Conservation (phyloP, 2,888 invertebrate genomes). For the Biston betularia region DNA sequence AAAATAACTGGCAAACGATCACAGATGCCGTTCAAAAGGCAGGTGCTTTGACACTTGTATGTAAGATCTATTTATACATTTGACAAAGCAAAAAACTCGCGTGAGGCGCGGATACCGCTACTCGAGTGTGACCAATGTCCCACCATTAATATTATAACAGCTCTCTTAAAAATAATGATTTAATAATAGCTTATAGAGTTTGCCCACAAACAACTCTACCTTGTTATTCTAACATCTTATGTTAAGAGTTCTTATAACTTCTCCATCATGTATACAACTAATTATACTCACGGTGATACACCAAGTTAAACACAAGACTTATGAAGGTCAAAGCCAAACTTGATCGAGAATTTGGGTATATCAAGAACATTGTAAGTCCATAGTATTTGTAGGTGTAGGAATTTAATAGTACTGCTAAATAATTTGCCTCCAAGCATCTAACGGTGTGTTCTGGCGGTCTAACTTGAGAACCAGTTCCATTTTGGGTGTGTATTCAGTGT, state of each 20-base stretch:
- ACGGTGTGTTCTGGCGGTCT: too few species aligned
- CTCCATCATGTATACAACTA: not conserved
- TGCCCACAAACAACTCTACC: not conserved
- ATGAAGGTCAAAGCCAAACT: not conserved
- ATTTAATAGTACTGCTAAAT: too few species aligned
- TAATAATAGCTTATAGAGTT: conserved; percentile 20
- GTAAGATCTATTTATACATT: conserved; percentile 41
- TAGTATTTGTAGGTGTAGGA: too few species aligned
- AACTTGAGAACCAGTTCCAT: too few species aligned
- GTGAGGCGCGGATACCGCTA: conserved; percentile 32
- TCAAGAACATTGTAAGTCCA: too few species aligned
- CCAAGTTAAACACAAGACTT: not conserved
- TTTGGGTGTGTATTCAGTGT: too few species aligned
- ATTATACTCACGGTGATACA: not conserved
- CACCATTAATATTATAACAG: conserved; percentile 31
- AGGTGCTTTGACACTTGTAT: conserved; percentile 38
- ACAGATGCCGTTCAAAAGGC: conserved; percentile 40
- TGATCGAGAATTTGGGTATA: too few species aligned
- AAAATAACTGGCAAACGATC: conserved; percentile 40
- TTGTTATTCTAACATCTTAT: conserved; percentile 8
- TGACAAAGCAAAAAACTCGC: conserved; percentile 34
- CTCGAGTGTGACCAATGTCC: conserved; percentile 32
- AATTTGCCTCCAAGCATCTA: too few species aligned
- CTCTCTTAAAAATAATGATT: conserved; percentile 32
- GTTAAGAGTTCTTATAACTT: not conserved